These are phyloP conservation scores for Acanthacorydalis orientalis DNA, from an alignment of 2,888 invertebrate genomes.

Conservation along the genomic window DNA sequence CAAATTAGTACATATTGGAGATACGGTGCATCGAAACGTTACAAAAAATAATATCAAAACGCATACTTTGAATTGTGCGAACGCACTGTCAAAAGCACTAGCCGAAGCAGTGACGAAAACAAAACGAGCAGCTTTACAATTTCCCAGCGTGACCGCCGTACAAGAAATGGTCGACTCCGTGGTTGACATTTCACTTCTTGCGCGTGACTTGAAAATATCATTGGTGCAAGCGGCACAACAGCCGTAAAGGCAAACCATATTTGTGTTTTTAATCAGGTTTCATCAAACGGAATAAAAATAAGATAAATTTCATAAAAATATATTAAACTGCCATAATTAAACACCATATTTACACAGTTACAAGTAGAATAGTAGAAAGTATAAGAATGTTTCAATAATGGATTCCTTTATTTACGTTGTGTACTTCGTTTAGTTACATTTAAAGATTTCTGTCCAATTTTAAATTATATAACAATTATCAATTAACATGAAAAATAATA, in stretches of 20 bases:
- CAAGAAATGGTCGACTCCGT: constrained; percentile 90
- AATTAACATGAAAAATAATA: too few relatives aligned
- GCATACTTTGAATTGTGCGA: constrained; percentile 56
- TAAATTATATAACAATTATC: too few relatives aligned
- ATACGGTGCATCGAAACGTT: constrained; percentile 79
- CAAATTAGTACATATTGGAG: constrained; percentile 84
- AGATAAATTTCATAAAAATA: too few relatives aligned
- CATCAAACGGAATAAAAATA: too few relatives aligned
- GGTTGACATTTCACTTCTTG: constrained; percentile 68
- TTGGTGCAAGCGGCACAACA: constrained; percentile 50
- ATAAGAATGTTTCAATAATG: too few relatives aligned
- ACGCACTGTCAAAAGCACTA: constrained; percentile 64
- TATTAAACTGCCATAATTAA: too few relatives aligned
- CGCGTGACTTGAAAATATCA: constrained; percentile 60
- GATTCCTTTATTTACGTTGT: too few relatives aligned
- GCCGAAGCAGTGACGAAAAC: constrained; percentile 74
- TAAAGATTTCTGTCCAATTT: too few relatives aligned
- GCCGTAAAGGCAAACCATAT: constrained; percentile 16
- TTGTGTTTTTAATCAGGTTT: too few relatives aligned
- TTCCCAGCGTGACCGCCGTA: constrained; percentile 78
- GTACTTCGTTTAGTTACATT: too few relatives aligned
- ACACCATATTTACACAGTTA: too few relatives aligned
- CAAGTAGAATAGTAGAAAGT: too few relatives aligned
- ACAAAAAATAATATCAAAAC: constrained; percentile 55
- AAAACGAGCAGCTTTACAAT: constrained; percentile 79